phyloP scores from a whole-genome alignment of 2,888 invertebrate species.

The Zhuqinia jingwanae region DNA sequence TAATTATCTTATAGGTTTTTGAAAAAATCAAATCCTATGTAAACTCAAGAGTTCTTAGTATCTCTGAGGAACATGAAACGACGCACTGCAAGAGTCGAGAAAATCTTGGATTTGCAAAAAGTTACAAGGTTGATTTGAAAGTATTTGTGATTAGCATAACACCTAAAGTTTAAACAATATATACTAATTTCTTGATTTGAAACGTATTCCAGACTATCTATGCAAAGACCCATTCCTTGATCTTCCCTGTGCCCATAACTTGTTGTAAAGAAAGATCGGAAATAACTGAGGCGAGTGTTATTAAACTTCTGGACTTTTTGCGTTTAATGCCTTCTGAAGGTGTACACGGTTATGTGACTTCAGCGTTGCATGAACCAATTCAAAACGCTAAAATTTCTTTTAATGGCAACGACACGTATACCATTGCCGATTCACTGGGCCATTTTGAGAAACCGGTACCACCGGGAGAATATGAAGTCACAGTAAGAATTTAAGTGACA shows the following conservation, averaged over 20 bases:
- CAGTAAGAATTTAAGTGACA: constrained; percentile 57
- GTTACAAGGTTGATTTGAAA: constrained; percentile 8
- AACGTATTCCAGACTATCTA: constrained; percentile 66
- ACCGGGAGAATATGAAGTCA: constrained; percentile 69
- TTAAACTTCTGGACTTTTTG: constrained; percentile 63
- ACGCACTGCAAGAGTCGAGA: constrained; percentile 22
- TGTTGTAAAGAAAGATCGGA: constrained; percentile 64
- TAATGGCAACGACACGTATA: constrained; percentile 72
- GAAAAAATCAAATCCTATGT: constrained; percentile 19
- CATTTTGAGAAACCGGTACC: constrained; percentile 78
- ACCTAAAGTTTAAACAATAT: too few species aligned
- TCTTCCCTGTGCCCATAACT: constrained; percentile 68
- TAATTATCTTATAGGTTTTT: constrained; percentile 4
- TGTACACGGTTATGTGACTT: constrained; percentile 77
- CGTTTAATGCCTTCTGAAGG: constrained; percentile 67
- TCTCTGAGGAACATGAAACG: background rate
- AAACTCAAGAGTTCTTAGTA: constrained; percentile 10
- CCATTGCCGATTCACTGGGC: constrained; percentile 75
- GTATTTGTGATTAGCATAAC: too few species aligned
- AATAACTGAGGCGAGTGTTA: constrained; percentile 52
- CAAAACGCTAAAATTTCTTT: constrained; percentile 74
- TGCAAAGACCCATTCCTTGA: constrained; percentile 53
- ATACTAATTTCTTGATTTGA: constrained; percentile 2
- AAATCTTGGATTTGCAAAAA: constrained; percentile 32
- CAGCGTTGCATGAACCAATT: constrained; percentile 75